Evolutionary conservation across 1,140 invertebrate species (phyloP).

Genomic region (Drosophila mojavensis): DNA sequence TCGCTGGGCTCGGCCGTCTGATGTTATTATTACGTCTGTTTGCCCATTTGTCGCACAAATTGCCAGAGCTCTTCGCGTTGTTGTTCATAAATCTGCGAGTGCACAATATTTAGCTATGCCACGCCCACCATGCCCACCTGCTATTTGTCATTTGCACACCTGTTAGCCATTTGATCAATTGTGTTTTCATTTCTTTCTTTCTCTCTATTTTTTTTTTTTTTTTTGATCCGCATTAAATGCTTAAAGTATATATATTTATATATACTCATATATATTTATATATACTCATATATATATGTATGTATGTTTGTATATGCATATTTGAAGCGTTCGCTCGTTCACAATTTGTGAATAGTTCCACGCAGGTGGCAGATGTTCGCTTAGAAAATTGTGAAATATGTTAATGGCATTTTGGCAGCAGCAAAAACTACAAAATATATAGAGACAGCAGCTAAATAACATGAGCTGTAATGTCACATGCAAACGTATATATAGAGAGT

Average conservation of each 20-base stretch:
- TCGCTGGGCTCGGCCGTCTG: constrained; percentile 30
- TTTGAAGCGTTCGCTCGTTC: neutral
- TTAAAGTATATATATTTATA: too few species aligned
- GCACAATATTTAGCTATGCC: constrained; percentile 64
- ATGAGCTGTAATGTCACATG: constrained; percentile 7
- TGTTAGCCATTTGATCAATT: constrained; percentile 31
- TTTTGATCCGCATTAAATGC: constrained; percentile 16
- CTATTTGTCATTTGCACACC: constrained; percentile 29
- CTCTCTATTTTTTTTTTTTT: too few species aligned
- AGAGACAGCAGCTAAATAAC: constrained; percentile 4
- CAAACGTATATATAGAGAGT: neutral
- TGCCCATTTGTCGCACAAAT: constrained; percentile 79
- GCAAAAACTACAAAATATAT: neutral
- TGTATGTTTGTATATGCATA: too few species aligned
- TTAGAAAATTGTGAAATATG: constrained; percentile 21
- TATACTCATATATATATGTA: too few species aligned
- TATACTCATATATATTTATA: too few species aligned
- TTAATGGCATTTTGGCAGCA: constrained; percentile 31
- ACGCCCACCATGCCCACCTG: constrained; percentile 49
- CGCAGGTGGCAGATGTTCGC: constrained; percentile 33
- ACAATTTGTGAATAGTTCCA: constrained; percentile 3
- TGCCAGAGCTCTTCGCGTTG: constrained; percentile 51
- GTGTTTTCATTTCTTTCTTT: neutral
- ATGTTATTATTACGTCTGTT: constrained; percentile 82
- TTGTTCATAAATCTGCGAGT: constrained; percentile 63